Base-by-base conservation (phyloP, 2,888 invertebrate species). In the Dusona sp. region DNA sequence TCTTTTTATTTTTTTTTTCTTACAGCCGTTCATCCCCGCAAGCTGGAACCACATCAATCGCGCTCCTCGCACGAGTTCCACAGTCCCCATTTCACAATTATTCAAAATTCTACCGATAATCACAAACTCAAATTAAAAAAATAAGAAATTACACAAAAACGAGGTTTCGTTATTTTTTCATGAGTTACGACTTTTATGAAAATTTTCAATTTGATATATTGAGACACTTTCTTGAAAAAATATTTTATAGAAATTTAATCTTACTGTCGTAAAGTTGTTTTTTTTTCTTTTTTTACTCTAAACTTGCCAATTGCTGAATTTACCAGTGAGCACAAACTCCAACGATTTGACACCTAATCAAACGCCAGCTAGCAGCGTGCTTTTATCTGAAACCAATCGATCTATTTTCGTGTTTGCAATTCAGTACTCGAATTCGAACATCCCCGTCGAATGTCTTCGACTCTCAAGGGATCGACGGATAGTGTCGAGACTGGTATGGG, bases 261-360 rank as follows among this genome's bases (percentile, higher is more conserved):
- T 42, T 42, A 9, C 9, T 9, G 11, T 11, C 42, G 2, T 42
- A 11, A 42, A 42, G 11, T 42, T 42, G 42, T 61, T 54, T 11
- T 13, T 25, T 57, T 57, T 19, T n/a, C 25, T 29, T 29, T 61
- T 61, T 3, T 16, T 29, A 29, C 25, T 61, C 13, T 3, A 29
- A 29, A 29, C 29, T 61, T 29, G 29, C 29, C 3, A 16, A 16
- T 29, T 29, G 11, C 16, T 61, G 13, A 29, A 29, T 29, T 61
- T 29, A 61, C 29, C 61, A 29, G 61, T 61, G 22, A 22, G 38
- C 78, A 73, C 88, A 77, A 83, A 84, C 81, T 89, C 90, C 89
- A 91, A 85, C 90, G 90, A 92, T 45, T 89, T 89, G 90, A 29
- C 75, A 42, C 25, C 88, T 90, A 91, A 92, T 92, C 90, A 91